Conservation (phyloP, 2,113 vertebrate species). For the Nothocercus julius region DNA sequence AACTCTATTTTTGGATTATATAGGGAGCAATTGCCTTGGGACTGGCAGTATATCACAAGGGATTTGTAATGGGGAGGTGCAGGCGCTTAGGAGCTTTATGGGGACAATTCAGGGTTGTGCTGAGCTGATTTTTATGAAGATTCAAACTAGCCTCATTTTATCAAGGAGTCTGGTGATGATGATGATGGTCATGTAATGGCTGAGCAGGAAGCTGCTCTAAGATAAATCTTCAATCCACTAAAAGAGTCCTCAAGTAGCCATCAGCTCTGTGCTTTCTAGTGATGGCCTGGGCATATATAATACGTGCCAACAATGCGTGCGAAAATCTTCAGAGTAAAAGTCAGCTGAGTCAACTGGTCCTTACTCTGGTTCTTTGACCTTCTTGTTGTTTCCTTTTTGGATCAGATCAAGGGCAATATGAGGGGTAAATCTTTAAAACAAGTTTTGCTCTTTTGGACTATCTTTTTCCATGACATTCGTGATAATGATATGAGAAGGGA, state of each 20-base stretch:
- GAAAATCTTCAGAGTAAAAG: background rate
- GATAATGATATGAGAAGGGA: accelerated
- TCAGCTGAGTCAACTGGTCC: background rate
- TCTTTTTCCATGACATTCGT: background rate
- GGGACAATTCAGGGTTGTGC: background rate
- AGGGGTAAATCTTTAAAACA: background rate
- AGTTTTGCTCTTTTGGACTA: background rate
- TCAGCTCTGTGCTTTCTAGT: background rate
- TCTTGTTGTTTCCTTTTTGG: background rate
- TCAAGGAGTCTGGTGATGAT: background rate
- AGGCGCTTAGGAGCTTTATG: background rate
- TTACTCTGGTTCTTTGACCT: background rate
- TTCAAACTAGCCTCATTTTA: background rate
- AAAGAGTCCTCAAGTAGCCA: background rate
- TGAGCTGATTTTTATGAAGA: background rate
- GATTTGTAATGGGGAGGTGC: background rate
- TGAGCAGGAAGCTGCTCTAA: background rate
- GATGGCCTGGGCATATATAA: background rate
- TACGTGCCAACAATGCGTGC: background rate
- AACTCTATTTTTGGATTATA: background rate
- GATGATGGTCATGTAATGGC: no score
- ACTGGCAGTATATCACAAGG: background rate
- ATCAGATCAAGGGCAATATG: background rate
- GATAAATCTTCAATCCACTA: background rate
- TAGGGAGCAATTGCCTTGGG: background rate